phyloP scores from a whole-genome alignment of 2,888 invertebrate genomes.

The Euplagia quadripunctaria region DNA sequence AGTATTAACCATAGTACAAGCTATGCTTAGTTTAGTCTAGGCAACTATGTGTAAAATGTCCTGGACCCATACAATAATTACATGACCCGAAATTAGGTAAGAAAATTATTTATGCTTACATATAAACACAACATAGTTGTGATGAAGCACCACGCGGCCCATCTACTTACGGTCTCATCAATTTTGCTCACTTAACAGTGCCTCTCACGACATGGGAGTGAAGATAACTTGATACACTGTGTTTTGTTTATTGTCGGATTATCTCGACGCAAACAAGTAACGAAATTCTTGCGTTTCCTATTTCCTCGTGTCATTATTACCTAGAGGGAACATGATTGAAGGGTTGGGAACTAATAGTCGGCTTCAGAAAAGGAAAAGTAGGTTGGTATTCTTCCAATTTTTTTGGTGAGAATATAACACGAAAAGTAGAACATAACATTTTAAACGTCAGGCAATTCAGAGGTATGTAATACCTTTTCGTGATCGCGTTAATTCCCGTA shows the following conservation, averaged over 20 bases:
- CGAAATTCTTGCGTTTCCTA: conserved; percentile 32
- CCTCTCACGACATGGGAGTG: conserved; percentile 17
- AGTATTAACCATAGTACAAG: too few relatives aligned
- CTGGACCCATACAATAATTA: neutral
- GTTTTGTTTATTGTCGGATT: conserved; percentile 39
- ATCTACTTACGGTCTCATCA: conserved; percentile 36
- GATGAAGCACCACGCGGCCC: conserved; percentile 40
- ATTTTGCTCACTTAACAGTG: conserved; percentile 36
- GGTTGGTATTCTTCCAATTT: too few relatives aligned
- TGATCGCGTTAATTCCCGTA: too few relatives aligned
- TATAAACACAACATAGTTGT: neutral
- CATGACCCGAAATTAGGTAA: neutral
- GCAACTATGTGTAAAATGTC: neutral
- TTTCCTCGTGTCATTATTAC: conserved; percentile 38
- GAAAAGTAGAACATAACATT: too few relatives aligned
- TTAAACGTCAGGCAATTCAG: too few relatives aligned
- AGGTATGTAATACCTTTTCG: too few relatives aligned
- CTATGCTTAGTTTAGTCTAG: too few relatives aligned
- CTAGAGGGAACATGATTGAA: conserved; percentile 10
- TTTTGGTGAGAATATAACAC: too few relatives aligned
- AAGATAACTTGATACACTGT: conserved; percentile 45
- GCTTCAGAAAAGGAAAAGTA: too few relatives aligned
- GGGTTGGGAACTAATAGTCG: neutral
- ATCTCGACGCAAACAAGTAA: conserved; percentile 37
- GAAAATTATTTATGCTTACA: neutral